These are phyloP conservation scores for Zophobas morio DNA, from an alignment of 1,140 invertebrate species.

Conservation along the genomic window DNA sequence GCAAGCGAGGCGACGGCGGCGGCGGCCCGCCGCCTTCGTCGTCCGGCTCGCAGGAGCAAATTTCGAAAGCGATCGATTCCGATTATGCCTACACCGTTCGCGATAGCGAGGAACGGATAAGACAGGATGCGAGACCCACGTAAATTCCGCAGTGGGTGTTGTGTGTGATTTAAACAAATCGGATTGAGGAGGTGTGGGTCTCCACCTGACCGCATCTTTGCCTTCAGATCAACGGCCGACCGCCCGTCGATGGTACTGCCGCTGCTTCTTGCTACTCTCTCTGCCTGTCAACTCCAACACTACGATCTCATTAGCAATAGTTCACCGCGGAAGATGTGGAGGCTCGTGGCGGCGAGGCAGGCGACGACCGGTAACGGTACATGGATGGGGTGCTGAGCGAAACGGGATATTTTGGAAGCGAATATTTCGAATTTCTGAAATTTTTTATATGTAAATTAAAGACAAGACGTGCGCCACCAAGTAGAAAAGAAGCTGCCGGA, in stretches of 20 bases:
- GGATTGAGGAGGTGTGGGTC: slow-evolving; percentile 57
- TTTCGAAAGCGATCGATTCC: slow-evolving; percentile 10
- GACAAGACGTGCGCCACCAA: too few relatives aligned
- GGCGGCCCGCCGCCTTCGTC: too few relatives aligned
- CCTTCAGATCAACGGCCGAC: slow-evolving; percentile 53
- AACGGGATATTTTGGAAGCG: too few relatives aligned
- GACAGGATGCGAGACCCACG: slow-evolving; percentile 52
- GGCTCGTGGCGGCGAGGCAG: too few relatives aligned
- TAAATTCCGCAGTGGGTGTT: slow-evolving; percentile 61
- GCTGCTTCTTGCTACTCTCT: slow-evolving; percentile 38
- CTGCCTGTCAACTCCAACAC: slow-evolving; percentile 34
- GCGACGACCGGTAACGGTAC: too few relatives aligned
- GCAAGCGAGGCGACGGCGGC: too few relatives aligned
- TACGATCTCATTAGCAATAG: slow-evolving; percentile 43
- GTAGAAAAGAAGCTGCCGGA: too few relatives aligned
- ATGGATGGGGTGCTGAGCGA: too few relatives aligned
- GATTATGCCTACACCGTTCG: slow-evolving; percentile 11
- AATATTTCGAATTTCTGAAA: too few relatives aligned
- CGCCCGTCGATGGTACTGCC: slow-evolving; percentile 18
- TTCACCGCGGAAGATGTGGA: background rate
- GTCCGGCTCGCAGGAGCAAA: too few relatives aligned
- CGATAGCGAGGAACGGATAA: background rate
- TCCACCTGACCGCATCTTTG: slow-evolving; percentile 57
- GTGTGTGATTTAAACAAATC: slow-evolving; percentile 60
- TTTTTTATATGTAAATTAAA: too few relatives aligned